These are phyloP conservation scores for Belgica antarctica DNA, from an alignment of 2,888 invertebrate species.

Conservation along the genomic window DNA sequence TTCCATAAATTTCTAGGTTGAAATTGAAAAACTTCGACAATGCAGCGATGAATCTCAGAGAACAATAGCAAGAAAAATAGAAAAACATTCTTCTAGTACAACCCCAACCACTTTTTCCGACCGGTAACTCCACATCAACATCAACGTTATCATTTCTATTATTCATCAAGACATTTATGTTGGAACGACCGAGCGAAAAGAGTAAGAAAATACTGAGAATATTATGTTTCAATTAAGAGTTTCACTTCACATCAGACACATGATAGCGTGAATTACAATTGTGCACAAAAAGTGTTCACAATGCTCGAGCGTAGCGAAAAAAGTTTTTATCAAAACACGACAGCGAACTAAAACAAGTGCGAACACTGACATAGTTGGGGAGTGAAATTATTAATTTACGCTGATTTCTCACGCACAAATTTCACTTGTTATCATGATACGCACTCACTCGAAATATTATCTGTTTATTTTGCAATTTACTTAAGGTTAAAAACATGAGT, in stretches of 20 bases:
- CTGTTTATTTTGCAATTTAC: slow-evolving; percentile 40
- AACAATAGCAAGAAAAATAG: no score
- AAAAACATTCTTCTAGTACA: neutral
- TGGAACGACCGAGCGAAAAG: no score
- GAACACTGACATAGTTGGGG: slow-evolving; percentile 8
- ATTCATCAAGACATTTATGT: slow-evolving; percentile 29
- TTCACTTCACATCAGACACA: slow-evolving; percentile 13
- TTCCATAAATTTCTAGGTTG: no score
- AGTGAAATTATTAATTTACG: slow-evolving; percentile 37
- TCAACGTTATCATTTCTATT: slow-evolving; percentile 32
- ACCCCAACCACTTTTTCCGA: neutral
- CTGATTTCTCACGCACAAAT: slow-evolving; percentile 33
- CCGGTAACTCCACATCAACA: slow-evolving; percentile 30
- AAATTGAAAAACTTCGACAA: no score
- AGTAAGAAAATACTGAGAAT: slow-evolving; percentile 9
- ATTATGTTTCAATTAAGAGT: slow-evolving; percentile 33
- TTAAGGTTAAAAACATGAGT: slow-evolving; percentile 30
- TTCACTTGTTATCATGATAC: slow-evolving; percentile 38
- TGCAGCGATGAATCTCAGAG: no score
- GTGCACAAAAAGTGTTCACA: neutral
- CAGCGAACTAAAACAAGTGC: neutral
- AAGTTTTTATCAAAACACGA: slow-evolving; percentile 21
- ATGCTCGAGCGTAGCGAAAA: neutral
- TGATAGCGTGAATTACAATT: slow-evolving; percentile 17
- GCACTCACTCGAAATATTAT: slow-evolving; percentile 25